Evolutionary conservation across 2,888 invertebrate species (phyloP), one percentile per base, ranked within the genome.

Genomic region (Harpalus rufipes): DNA sequence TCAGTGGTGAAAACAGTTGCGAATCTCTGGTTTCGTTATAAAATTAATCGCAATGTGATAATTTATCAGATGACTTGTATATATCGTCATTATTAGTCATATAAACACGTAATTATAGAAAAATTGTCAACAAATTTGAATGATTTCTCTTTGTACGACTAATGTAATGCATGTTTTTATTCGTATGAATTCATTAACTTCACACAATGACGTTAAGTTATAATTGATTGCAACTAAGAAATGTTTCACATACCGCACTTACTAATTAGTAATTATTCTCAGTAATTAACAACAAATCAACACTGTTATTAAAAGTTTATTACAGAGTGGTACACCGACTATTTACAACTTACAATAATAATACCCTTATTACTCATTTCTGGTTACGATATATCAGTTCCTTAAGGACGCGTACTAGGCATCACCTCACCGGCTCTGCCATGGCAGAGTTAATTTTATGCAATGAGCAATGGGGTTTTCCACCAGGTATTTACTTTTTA

Each of bases 71-170:
- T 51, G 44, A 51, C 10, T 51, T 51, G 44, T 51, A 12, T 5
- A 51, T 51, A 12, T 51, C 12, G 44, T 51, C 44, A 51, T 16
- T 61, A 61, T 61, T 61, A 61, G 59, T 61, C 59, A 61, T 16
- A 16, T 8, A 14, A 61, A 61, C 18, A 18, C 59, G 59, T 61
- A 61, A 61, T 61, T 61, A 61, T 61, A 18, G 18, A 61, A 61
- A 61, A 61, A 61, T 61, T 61, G 59, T 61, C 59, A 61, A 61
- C 59, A 61, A 61, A 14, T 51, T 61, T 61, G n/a, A 61, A 61
- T 61, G 3, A 61, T 61, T 61, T 18, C 16, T 61, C 59, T 61
- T 61, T 61, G 59, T 56, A 32, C 32, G 32, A 32, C 4, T 51
- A 51, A 51, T 51, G 44, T 51, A 51, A 12, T 51, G 32, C 32